phyloP scores from a whole-genome alignment of 2,797 vertebrate genomes.

The Lophius americanus region DNA sequence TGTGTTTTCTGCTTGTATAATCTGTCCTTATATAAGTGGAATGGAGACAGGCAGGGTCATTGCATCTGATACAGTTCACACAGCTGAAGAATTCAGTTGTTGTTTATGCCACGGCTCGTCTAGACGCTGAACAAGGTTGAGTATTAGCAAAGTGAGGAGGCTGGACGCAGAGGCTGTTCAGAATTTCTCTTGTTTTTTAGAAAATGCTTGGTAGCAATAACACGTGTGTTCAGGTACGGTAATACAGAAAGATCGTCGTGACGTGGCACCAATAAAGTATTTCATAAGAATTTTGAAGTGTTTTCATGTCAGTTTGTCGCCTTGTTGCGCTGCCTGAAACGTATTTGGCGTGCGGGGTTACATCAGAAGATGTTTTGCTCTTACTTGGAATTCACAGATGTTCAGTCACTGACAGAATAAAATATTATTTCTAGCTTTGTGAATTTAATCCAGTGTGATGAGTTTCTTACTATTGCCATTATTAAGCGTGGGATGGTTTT shows the following conservation, averaged over 20 bases:
- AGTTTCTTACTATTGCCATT: too few relatives aligned
- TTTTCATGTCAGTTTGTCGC: slow-evolving; percentile 17
- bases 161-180: slow-evolving; percentile 32
- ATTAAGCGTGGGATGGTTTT: too few relatives aligned
- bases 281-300: slow-evolving; percentile 5
- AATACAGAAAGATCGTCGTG: slow-evolving; percentile 17
- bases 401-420: too few relatives aligned
- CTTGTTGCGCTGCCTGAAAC: slow-evolving; percentile 12
- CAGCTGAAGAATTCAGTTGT: slow-evolving; percentile 36
- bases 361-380: slow-evolving; percentile 1
- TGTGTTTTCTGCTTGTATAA: slow-evolving; percentile 69
- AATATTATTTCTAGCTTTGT: too few relatives aligned
- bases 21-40: slow-evolving; percentile 76
- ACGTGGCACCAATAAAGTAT: background rate
- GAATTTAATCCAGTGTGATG: too few relatives aligned
- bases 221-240: slow-evolving; percentile 4
- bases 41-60: slow-evolving; percentile 66
- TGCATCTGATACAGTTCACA: slow-evolving; percentile 47
- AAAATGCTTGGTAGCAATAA: slow-evolving; percentile 24
- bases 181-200: slow-evolving; percentile 15
- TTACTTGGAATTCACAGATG: background rate
- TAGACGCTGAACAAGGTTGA: slow-evolving; percentile 68
- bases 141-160: slow-evolving; percentile 51
- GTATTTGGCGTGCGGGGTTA: slow-evolving; percentile 11
- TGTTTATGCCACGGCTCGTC: slow-evolving; percentile 59